Base-by-base conservation (phyloP, 2,113 vertebrate genomes). In the Anguilla rostrata region DNA sequence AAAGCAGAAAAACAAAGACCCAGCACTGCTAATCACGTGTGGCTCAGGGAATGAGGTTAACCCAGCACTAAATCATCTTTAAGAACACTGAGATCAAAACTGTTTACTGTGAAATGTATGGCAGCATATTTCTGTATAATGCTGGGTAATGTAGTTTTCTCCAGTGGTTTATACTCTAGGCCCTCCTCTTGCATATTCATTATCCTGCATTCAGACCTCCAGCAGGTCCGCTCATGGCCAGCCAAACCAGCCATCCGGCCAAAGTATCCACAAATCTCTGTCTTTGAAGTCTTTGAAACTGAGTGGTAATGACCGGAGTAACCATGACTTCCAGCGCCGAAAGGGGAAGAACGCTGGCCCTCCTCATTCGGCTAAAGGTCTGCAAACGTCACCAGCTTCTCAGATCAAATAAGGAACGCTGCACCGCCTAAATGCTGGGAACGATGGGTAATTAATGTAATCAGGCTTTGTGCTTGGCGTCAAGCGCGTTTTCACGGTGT, bases 201-300 rank as follows among this genome's bases (percentile, higher is more conserved):
- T 92, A 91, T 92, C 34, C 34, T 34, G 1, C 34, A 1, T 34
- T 34, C 34, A 34, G 34, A 34, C 82, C 84, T 71, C 82, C 75
- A 89, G 88, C 14, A 15, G 88, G 88, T 66, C 87, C 79, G 92
- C 86, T 39, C 34, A 84, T 89, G 92, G 93, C 94, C 88, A n/a
- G 60, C 86, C 78, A 79, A 22, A 5, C 78, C 34, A 80, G 63
- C 63, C 63, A 6, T 20, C 63, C 86, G 86, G 88, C 89, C 85
- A 87, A 86, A 92, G 89, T 89, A 89, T 88, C 86, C 90, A 87
- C 89, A 84, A 87, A 79, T 84, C 82, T 57, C 83, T 82, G 63
- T 84, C 92, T 95, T 95, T 95, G 93, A 94, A 92, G 94, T 87
- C 92, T 93, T 92, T 91, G 89, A 92, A 78, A 86, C 88, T 88